These are phyloP conservation scores for Pantherophis alleghaniensis DNA, from an alignment of 2,797 vertebrate genomes.

Conservation along the genomic window DNA sequence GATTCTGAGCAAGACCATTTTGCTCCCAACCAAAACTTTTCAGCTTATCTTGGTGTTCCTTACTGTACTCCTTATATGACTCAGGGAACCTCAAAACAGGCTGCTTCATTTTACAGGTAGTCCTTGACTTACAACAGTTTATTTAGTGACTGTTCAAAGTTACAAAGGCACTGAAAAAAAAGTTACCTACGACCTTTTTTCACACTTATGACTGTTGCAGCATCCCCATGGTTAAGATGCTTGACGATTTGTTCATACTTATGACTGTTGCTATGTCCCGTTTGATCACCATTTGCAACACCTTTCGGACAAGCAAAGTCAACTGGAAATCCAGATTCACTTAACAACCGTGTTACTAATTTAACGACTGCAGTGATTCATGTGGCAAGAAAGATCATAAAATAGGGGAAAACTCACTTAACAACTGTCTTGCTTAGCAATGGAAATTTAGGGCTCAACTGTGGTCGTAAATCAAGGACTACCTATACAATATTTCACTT, in stretches of 20 bases:
- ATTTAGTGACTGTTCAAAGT: neutral
- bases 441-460: neutral
- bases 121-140: neutral
- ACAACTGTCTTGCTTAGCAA: neutral
- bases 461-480: neutral
- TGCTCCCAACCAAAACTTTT: neutral
- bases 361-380: neutral
- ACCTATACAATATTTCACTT: neutral
- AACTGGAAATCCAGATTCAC: neutral
- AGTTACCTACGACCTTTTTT: neutral
- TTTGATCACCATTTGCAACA: neutral
- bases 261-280: neutral
- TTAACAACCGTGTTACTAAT: neutral
- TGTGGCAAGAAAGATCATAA: neutral
- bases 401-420: neutral
- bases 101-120: neutral
- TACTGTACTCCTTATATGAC: neutral
- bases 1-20: neutral
- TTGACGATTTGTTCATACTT: neutral
- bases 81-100: neutral
- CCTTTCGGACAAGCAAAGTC: neutral
- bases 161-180: neutral
- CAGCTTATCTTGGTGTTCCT: neutral
- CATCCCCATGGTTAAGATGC: neutral
- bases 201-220: neutral